These are phyloP conservation scores for Drosophila parabipectinata DNA, from an alignment of 1,140 invertebrate species.

Conservation along the genomic window DNA sequence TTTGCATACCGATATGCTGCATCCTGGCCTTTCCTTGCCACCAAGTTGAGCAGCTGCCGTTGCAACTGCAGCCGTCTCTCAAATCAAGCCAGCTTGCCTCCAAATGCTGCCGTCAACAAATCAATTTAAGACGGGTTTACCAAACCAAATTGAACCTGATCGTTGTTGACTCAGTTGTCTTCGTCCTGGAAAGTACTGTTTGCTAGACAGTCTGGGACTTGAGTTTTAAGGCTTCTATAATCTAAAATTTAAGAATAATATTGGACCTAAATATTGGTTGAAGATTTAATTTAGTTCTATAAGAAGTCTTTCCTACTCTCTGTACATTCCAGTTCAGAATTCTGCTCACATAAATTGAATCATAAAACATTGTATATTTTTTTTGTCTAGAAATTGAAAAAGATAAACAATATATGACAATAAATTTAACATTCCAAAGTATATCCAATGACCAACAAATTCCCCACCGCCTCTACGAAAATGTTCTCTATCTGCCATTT, in stretches of 20 bases:
- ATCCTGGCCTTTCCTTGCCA: neutral
- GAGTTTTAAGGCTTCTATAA: neutral
- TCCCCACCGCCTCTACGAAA: neutral
- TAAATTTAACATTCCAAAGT: neutral
- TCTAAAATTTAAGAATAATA: too few species aligned
- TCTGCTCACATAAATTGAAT: neutral
- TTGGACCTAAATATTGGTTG: too few species aligned
- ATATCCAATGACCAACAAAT: slow-evolving; percentile 10
- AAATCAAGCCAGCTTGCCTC: slow-evolving; percentile 47
- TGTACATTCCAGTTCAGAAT: too few species aligned
- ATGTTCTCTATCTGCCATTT: slow-evolving; percentile 11
- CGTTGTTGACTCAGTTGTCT: slow-evolving; percentile 31
- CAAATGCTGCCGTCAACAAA: slow-evolving; percentile 70
- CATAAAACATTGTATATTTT: too few species aligned
- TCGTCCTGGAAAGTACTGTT: neutral
- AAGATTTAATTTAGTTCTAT: too few species aligned
- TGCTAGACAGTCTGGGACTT: slow-evolving; percentile 22
- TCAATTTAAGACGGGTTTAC: slow-evolving; percentile 68
- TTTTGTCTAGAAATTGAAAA: too few species aligned
- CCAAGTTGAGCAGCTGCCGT: slow-evolving; percentile 24
- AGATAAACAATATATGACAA: neutral
- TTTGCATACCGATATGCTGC: slow-evolving; percentile 61
- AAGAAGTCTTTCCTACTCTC: too few species aligned
- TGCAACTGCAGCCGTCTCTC: slow-evolving; percentile 1
- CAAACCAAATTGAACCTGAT: slow-evolving; percentile 55